Conservation (phyloP, 64 coral and sea anemone species). For the Acropora tenuis region DNA sequence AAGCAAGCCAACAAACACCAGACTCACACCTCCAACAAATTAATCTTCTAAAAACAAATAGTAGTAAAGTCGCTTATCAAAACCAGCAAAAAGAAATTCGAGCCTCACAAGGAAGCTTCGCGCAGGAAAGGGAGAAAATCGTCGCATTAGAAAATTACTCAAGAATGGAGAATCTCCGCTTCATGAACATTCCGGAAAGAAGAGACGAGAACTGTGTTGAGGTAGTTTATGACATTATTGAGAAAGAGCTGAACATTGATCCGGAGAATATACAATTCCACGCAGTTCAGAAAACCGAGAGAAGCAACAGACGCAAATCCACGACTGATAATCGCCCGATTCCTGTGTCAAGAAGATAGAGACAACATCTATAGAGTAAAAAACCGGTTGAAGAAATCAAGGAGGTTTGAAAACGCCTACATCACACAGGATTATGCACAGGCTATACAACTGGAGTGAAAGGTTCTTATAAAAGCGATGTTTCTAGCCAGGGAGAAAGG, state of each 20-base stretch:
- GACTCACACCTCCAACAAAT: not conserved
- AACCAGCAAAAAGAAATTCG: not conserved
- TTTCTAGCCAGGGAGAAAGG: conserved; percentile 8
- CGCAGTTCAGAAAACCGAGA: not conserved
- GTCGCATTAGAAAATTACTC: too few relatives aligned
- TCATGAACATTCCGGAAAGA: too few relatives aligned
- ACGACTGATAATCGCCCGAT: not conserved
- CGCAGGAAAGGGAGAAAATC: not conserved
- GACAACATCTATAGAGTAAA: not conserved
- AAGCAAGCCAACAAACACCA: not conserved
- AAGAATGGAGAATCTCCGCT: too few relatives aligned
- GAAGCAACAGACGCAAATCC: not conserved
- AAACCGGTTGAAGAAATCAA: not conserved
- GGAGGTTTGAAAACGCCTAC: conserved; percentile 7
- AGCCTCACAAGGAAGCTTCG: not conserved
- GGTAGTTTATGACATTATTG: not conserved
- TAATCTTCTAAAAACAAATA: not conserved
- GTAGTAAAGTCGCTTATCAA: not conserved
- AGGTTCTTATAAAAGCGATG: conserved; percentile 39
- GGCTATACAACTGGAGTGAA: not conserved
- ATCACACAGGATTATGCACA: conserved; percentile 43
- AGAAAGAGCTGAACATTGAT: not conserved
- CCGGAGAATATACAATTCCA: not conserved
- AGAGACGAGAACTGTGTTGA: not conserved
- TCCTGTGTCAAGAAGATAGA: not conserved